phyloP scores from a whole-genome alignment of 2,113 vertebrate genomes.

The Seriola aureovittata region DNA sequence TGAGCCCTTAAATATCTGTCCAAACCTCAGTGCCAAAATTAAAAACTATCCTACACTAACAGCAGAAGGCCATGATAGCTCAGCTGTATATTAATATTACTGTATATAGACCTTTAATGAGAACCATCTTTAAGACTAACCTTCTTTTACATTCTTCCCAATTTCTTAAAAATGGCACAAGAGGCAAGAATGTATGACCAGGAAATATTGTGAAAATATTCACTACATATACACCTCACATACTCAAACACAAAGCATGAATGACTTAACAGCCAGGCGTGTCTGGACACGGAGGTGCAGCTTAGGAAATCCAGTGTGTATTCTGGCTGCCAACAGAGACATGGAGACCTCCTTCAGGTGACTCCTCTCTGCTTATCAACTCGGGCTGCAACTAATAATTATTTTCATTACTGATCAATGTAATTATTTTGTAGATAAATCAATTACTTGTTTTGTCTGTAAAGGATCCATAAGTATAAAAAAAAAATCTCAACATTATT shows the following conservation, averaged over 20 bases:
- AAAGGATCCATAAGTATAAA: no score
- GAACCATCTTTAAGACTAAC: no score
- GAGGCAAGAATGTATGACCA: neutral
- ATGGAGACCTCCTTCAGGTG: neutral
- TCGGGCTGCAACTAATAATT: neutral
- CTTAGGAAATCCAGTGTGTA: constrained; percentile 30
- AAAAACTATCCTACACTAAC: no score
- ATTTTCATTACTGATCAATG: neutral
- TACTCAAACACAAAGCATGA: neutral
- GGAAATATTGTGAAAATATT: neutral
- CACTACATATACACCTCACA: neutral
- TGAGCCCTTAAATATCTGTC: no score
- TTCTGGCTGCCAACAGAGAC: neutral
- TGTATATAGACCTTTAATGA: no score
- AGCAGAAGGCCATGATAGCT: no score
- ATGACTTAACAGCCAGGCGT: neutral
- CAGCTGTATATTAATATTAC: no score
- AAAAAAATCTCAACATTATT: no score
- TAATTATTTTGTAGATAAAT: neutral
- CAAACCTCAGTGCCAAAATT: no score
- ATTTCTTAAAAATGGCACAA: neutral
- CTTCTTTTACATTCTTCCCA: neutral
- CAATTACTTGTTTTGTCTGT: no score
- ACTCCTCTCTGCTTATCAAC: neutral
- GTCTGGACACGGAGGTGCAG: constrained; percentile 28